Conservation (phyloP, 1,140 invertebrate genomes). For the Drosophila kurseongensis region DNA sequence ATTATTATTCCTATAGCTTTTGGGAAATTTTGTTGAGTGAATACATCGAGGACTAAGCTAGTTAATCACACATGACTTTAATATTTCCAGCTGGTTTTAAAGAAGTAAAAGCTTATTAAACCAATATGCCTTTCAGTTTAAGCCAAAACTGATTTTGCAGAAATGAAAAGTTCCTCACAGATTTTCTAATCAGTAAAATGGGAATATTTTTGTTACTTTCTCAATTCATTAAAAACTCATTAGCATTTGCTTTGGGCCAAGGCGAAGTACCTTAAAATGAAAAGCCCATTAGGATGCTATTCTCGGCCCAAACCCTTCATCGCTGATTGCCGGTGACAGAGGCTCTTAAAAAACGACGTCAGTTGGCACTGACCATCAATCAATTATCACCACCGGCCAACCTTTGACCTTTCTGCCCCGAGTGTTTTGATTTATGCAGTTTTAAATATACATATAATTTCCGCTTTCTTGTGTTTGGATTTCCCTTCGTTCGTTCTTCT, state of each 20-base stretch:
- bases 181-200: too few relatives aligned
- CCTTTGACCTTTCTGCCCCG: slow-evolving; percentile 28
- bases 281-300: not conserved
- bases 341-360: slow-evolving; percentile 7
- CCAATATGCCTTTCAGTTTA: too few relatives aligned
- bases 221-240: too few relatives aligned
- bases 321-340: not conserved
- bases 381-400: slow-evolving; percentile 21
- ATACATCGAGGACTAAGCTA: too few relatives aligned
- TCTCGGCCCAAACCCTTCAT: not conserved
- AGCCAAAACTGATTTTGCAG: too few relatives aligned
- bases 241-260: too few relatives aligned
- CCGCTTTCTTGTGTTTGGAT: not conserved
- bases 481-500: not conserved
- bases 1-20: too few relatives aligned
- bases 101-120: too few relatives aligned
- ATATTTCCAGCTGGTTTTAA: too few relatives aligned
- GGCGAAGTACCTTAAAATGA: not conserved
- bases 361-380: slow-evolving; percentile 32
- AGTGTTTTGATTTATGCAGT: slow-evolving; percentile 71
- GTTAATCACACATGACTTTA: too few relatives aligned
- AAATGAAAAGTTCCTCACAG: too few relatives aligned
- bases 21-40: too few relatives aligned
- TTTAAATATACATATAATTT: slow-evolving; percentile 57
- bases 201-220: not conserved